phyloP scores from a whole-genome alignment of 1,140 invertebrate species.

The Drosophila pallidifrons region DNA sequence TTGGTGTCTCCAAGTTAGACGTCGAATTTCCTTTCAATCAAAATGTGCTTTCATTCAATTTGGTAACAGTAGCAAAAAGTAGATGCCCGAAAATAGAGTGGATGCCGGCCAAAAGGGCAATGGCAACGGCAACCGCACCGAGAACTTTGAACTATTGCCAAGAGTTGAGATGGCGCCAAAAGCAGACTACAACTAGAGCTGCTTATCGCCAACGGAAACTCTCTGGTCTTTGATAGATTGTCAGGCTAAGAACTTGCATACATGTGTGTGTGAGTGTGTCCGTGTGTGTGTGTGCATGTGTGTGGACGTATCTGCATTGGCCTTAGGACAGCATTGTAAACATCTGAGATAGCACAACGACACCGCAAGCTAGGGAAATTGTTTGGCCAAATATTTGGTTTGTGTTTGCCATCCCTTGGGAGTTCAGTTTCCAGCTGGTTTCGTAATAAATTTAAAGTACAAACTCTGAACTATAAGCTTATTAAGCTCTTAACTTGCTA shows the following conservation, averaged over 20 bases:
- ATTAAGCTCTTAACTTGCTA: too few species aligned
- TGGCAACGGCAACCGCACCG: conserved; percentile 15
- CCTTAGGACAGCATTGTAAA: conserved; percentile 30
- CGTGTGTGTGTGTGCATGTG: not conserved
- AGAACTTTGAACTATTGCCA: conserved; percentile 75
- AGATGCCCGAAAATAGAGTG: conserved; percentile 37
- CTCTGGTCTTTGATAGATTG: conserved; percentile 50
- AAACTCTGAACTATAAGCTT: too few species aligned
- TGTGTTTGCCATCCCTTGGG: conserved; percentile 12
- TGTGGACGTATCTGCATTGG: conserved; percentile 25
- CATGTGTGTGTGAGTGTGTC: not conserved
- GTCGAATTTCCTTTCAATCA: conserved; percentile 80
- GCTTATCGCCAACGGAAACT: conserved; percentile 54
- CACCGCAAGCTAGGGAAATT: conserved; percentile 63
- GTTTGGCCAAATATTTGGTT: conserved; percentile 55
- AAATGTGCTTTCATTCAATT: conserved; percentile 82
- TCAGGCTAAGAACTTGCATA: conserved; percentile 48
- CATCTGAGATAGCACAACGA: conserved; percentile 36
- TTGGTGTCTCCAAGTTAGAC: conserved; percentile 64
- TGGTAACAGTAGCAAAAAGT: conserved; percentile 57
- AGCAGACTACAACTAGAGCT: conserved; percentile 38
- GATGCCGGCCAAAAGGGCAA: conserved; percentile 36
- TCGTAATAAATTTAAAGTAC: too few species aligned
- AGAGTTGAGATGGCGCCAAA: conserved; percentile 60
- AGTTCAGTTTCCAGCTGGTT: conserved; percentile 2